Percentiles rank a stretch among this genome's conserved stretches.
phyloP scores from a whole-genome alignment of 1,140 invertebrate species.

The Drosophila lini region DNA sequence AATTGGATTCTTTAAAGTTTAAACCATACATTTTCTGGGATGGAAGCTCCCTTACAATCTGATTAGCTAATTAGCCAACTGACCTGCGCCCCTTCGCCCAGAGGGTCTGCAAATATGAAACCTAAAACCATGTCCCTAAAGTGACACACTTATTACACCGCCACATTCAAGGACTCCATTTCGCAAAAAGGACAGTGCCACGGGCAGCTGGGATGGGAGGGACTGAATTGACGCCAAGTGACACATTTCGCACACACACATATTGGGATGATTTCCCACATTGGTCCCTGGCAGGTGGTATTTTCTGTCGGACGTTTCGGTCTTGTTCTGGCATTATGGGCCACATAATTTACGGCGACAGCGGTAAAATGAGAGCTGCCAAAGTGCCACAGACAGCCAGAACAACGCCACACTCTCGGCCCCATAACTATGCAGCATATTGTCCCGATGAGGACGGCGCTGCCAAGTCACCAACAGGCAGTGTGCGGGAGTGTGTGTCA shows the following conservation, averaged over 20 bases:
- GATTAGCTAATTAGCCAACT: slow-evolving; percentile 66
- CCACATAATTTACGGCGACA: slow-evolving; percentile 67
- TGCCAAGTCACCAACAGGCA: slow-evolving; percentile 30
- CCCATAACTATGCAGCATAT: slow-evolving; percentile 73
- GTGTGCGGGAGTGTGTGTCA: slow-evolving; percentile 29
- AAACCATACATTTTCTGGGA: not conserved
- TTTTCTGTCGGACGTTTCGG: slow-evolving; percentile 20
- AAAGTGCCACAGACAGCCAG: slow-evolving; percentile 55
- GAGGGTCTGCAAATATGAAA: slow-evolving; percentile 46
- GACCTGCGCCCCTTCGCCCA: slow-evolving; percentile 10
- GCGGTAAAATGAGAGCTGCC: slow-evolving; percentile 70
- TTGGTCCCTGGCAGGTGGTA: slow-evolving; percentile 45
- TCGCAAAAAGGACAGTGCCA: slow-evolving; percentile 28
- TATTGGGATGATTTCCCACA: slow-evolving; percentile 29
- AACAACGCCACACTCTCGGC: slow-evolving; percentile 20
- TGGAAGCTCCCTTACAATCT: slow-evolving; percentile 34
- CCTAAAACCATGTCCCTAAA: slow-evolving; percentile 49
- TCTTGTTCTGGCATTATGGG: slow-evolving; percentile 54
- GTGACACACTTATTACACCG: slow-evolving; percentile 50
- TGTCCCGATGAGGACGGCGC: slow-evolving; percentile 51
- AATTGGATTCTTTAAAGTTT: too few relatives aligned
- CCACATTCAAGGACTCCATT: slow-evolving; percentile 51
- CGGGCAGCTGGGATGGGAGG: slow-evolving; percentile 4
- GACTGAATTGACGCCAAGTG: slow-evolving; percentile 42
- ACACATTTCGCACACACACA: slow-evolving; percentile 45